Base-by-base conservation (phyloP, 2,797 vertebrate species). In the Rousettus madagascariensis region DNA sequence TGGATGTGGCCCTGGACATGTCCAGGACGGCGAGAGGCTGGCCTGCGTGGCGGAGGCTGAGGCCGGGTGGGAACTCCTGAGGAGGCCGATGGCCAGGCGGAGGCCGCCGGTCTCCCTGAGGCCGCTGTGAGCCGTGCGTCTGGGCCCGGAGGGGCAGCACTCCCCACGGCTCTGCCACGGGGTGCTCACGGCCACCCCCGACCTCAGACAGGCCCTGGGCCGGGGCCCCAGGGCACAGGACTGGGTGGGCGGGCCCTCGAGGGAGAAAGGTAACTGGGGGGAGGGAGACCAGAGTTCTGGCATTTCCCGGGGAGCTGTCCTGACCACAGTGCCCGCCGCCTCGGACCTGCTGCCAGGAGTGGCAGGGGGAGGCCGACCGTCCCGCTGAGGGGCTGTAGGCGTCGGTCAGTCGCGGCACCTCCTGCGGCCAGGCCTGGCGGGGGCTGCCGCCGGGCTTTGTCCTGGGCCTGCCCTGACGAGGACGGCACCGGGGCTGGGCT, bases 11-110 rank as follows among this genome's bases (percentile, higher is more conserved):
- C 2, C 0, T 2, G 6, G 19, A 59, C 0, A 0, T 0, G 4
- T 38, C 17, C 11, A 5, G 43, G 53, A 33, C 6, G 30, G 13
- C 0, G 0, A 68, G 82, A 17, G 41, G 19, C 3, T 20, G 12
- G 12, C 5, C 1, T 0, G 5, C 43, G 8, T 1, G 5, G 65
- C 2, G 1, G 20, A 26, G 26, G 9, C 38, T 49, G 82, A 59
- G n/a, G 36, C 51, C 20, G 0, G 24, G 11, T 1, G 0, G 41
- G 36, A 5, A 30, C 43, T 41, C 36, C 63, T 33, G 26, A 72
- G 0, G 2, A 10, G 0, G 36, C 5, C 0, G 1, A 4, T 1
- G 28, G 4, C 1, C 0, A 7, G 30, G 38, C 3, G 6, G 24
- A 43, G 13, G 51, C 26, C 2, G 2, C 55, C 46, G 2, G 46